Evolutionary conservation across 2,888 invertebrate species (phyloP), one percentile per base, ranked within the genome.

Genomic region (Physocephala rufipes): DNA sequence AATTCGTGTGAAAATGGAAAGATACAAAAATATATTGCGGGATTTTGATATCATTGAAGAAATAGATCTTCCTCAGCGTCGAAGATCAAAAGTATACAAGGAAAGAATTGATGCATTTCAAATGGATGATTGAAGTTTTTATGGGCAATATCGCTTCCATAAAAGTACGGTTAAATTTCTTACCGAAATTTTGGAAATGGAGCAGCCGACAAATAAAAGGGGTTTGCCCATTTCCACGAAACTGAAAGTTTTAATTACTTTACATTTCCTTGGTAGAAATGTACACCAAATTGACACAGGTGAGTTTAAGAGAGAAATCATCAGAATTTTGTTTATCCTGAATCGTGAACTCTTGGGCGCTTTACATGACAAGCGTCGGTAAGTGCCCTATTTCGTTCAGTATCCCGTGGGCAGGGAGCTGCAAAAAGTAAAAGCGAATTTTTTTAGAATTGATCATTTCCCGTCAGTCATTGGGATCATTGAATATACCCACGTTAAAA

Each of bases 401-500:
- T 69, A 61, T 64, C 68, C 68, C 15, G 45, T 16, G 16, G 63
- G 24, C 30, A n/a, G 3, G 19, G 65, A 69, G n/a, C 49, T 72
- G 1, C 59, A 28, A 55, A 66, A 51, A 53, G 53, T 62, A 45
- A 72, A 70, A 66, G 16, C 30, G 13, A 30, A 28, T 4, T 68
- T 68, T 62, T 47, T n/a, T 19, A 5, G 51, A 62, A 62, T 70
- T 19, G 55, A 64, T 30, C 16, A 53, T 30, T 67, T 67, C 26
- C 67, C 63, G 9, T 24, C 45, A 2, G 70, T 73, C 7, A 64
- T 73, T 64, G 73, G 70, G 51, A 67, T 64, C 9, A 73, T 70
- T 19, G 73, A 70, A 47, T 73, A 67, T 55, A 73, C 73, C 9
- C 73, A 73, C 19, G 67, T 64, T 4, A 49, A 64, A 5, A 70